phyloP scores from a whole-genome alignment of 1,140 invertebrate genomes.

The Maniola jurtina region DNA sequence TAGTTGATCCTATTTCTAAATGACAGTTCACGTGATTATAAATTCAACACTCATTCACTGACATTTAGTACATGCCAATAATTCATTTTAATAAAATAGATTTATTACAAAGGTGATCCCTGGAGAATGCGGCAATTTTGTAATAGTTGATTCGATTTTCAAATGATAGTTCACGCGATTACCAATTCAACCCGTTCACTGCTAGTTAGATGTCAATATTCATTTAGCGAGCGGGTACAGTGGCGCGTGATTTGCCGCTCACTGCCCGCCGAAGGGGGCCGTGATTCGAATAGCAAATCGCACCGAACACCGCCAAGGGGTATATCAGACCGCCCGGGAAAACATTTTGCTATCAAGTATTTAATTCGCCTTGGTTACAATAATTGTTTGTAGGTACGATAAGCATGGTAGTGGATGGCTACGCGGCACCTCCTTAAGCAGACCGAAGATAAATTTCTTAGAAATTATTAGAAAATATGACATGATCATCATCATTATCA shows the following conservation, averaged over 20 bases:
- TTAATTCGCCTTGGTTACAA: constrained; percentile 32
- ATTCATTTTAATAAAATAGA: no score
- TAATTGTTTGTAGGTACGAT: neutral
- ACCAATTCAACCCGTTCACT: constrained; percentile 67
- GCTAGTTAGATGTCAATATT: constrained; percentile 72
- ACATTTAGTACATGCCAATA: no score
- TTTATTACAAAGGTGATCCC: neutral
- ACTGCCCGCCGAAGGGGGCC: constrained; percentile 42
- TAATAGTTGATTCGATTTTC: constrained; percentile 5
- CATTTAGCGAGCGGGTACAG: constrained; percentile 52
- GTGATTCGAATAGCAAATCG: constrained; percentile 61
- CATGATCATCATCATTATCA: no score
- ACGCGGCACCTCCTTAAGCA: no score
- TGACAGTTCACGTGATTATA: no score
- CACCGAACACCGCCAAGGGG: constrained; percentile 39
- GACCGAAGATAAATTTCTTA: no score
- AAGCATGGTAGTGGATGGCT: neutral
- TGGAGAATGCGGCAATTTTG: neutral
- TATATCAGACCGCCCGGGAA: constrained; percentile 40
- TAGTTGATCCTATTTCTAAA: no score
- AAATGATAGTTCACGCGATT: constrained; percentile 37
- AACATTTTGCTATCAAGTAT: constrained; percentile 57
- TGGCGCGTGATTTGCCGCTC: constrained; percentile 67
- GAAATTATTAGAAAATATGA: no score
- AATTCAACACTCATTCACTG: no score